Evolutionary conservation across 2,113 vertebrate species (phyloP), one percentile per base, ranked within the genome.

Genomic region (Syrrhaptes paradoxus): DNA sequence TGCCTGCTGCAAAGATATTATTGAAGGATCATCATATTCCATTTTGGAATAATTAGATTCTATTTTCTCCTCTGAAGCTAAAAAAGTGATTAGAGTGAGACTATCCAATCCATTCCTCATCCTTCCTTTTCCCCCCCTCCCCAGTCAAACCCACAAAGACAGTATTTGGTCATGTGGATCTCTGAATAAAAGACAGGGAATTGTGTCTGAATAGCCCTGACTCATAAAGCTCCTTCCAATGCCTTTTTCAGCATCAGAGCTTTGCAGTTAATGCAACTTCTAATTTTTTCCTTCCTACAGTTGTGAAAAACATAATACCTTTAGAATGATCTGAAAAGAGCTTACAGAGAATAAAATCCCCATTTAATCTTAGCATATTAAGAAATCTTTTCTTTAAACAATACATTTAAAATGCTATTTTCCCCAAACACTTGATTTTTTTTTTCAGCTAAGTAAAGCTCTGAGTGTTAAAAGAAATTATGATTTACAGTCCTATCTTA

Each of bases 261-360:
- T 97, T 93, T 94, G 54, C 90, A 66, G 85, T 85, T 90, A 95
- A 96, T 96, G 75, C 81, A 95, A 78, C 77, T 75, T 86, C 41
- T 85, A 58, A 17, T 95, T 95, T 96, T 96, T 95, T 71, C 66
- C 68, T 91, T 85, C 58, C 45, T 83, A 62, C 55, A 70, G 34
- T 88, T 96, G 90, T 91, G 67, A 91, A 96, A 95, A 94, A 83
- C 78, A 63, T 95, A 96, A 97, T 96, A 68, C 88, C 65, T 96
- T 95, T 89, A 95, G 67, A 94, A 94, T 90, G 72, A 95, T 89
- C 74, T 95, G 80, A 96, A 96, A 97, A 93, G 80, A 78, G 85
- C 80, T 96, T 95, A 91, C 86, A 74, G 34, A 66, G 62, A 95
- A 88, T 18, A 91, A 96, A 96, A 91, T 95, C 92, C 89, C 71